Evolutionary conservation across 2,797 vertebrate genomes (phyloP), one percentile per base, ranked within the genome.

Genomic region (Gallinago solitaria): DNA sequence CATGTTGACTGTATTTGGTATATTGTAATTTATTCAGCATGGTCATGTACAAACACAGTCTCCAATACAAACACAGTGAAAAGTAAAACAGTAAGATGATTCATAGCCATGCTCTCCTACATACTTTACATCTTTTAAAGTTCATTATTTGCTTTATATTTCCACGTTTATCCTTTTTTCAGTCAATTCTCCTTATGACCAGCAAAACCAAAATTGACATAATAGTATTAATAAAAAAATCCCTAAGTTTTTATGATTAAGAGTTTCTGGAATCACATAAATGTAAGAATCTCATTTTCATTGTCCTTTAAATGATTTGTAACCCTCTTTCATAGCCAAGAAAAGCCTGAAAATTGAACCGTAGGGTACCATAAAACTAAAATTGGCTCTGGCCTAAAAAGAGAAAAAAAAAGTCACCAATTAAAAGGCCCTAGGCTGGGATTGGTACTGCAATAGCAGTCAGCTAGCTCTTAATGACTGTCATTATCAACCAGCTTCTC

Each of bases 361-460:
- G 0, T 32, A 67, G 4, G 3, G 6, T 63, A 77, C 11, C 9
- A 43, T 59, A 88, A n/a, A 56, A 37, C 11, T 87, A 56, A 64
- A 91, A 47, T 13, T 45, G 2, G 0, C 6, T 71, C 15, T 23
- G 17, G 3, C 37, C 8, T 50, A 39, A 69, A 83, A 60, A 12
- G 2, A 14, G 4, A 3, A 7, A 12, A 28, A 60, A n/a, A 33
- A 39, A 21, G 3, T 1, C 20, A 41, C 1, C 5, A 25, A 28
- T 47, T 59, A 39, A 9, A 28, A 71, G 9, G 4, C 1, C 5
- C 21, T 75, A 63, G 61, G 1, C 12, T 56, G 24, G 6, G 9
- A 71, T 12, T 60, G 19, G 14, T 60, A 27, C 6, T 64, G 16
- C 21, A 54, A 17, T 18, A 68, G 9, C 35, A 33, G 21, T 87